Percentiles rank a stretch among this genome's conserved stretches.
These are phyloP conservation scores for Zosterops japonicus DNA, from an alignment of 2,113 vertebrate species.

Conservation along the genomic window DNA sequence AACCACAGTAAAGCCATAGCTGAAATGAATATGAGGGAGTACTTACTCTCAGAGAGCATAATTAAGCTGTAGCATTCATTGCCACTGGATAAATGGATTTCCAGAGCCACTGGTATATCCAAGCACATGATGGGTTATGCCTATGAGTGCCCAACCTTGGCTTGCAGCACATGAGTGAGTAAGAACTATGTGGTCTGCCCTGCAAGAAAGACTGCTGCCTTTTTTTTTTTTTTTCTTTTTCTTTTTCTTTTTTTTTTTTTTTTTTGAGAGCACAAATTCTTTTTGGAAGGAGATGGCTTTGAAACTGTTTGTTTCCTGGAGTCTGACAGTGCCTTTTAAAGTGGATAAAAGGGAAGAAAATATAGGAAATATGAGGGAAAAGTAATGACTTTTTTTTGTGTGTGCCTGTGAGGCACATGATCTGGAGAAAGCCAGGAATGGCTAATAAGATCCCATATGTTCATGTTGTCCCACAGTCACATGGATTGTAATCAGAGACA, in stretches of 20 bases:
- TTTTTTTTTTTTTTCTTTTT: neutral
- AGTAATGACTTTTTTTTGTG: neutral
- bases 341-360: slow-evolving; percentile 19
- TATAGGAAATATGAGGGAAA: neutral
- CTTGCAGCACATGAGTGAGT: slow-evolving; percentile 18
- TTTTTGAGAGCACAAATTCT: neutral
- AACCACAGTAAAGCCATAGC: slow-evolving; percentile 55
- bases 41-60: neutral
- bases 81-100: slow-evolving; percentile 46
- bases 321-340: slow-evolving; percentile 17
- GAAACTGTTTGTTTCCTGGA: slow-evolving; percentile 24
- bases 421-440: slow-evolving; percentile 1
- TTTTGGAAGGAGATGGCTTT: slow-evolving; percentile 23
- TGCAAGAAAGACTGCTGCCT: neutral
- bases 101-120: neutral
- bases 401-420: neutral
- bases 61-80: slow-evolving; percentile 20
- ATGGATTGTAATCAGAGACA: neutral
- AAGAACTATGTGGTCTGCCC: slow-evolving; percentile 45
- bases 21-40: neutral
- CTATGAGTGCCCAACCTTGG: slow-evolving; percentile 29
- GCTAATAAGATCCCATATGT: neutral
- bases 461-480: neutral
- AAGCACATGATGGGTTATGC: slow-evolving; percentile 34
- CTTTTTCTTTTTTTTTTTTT: neutral